Percentiles rank a stretch among this genome's conserved stretches.
Conservation (phyloP, 2,888 invertebrate species). For the Orchesella flavescens region DNA sequence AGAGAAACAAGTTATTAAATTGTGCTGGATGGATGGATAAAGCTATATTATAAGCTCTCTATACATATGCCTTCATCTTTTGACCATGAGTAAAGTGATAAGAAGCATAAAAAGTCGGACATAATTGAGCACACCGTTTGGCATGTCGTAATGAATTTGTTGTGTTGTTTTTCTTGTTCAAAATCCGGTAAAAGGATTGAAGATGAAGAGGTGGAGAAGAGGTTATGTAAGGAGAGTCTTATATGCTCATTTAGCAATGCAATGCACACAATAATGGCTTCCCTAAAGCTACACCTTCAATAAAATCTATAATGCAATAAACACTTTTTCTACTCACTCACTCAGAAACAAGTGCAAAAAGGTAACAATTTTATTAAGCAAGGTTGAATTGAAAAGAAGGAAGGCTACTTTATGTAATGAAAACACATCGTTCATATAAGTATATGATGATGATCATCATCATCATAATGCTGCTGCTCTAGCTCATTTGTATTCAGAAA, state of each 20-base stretch:
- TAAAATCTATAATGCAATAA: too few relatives aligned
- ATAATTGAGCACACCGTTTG: constrained; percentile 29
- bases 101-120: background rate
- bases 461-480: background rate
- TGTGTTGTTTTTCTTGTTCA: constrained; percentile 6
- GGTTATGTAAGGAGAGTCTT: background rate
- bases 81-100: too few relatives aligned
- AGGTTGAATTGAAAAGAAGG: background rate
- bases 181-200: background rate
- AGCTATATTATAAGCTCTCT: too few relatives aligned
- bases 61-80: too few relatives aligned
- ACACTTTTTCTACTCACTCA: background rate
- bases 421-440: background rate
- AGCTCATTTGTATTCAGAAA: constrained; percentile 43
- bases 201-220: background rate
- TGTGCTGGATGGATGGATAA: too few relatives aligned
- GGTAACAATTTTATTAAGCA: constrained; percentile 24
- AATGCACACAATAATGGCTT: too few relatives aligned
- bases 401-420: background rate
- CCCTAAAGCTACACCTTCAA: too few relatives aligned
- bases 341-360: constrained; percentile 16
- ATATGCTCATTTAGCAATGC: too few relatives aligned
- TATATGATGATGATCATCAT: too few relatives aligned
- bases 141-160: constrained; percentile 34
- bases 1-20: background rate